A percentile compares a stretch with the other conserved stretches of the same genome.
Evolutionary conservation across 2,888 invertebrate species (phyloP).

Genomic region (Drosophila helvetica): DNA sequence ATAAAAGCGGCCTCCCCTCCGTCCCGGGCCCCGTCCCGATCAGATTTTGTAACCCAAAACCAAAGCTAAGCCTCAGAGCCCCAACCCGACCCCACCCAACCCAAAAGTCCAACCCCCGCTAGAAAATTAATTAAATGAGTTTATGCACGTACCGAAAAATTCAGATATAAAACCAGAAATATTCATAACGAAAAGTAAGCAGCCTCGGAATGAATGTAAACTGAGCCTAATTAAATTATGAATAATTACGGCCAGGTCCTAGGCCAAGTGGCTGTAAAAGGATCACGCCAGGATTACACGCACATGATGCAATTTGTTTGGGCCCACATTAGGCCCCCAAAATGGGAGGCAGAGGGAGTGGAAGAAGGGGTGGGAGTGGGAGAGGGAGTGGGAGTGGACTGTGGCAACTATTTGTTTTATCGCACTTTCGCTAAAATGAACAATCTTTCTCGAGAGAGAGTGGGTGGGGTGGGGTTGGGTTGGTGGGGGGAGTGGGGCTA

Average conservation of each 20-base stretch:
- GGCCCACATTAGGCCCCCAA: conserved; percentile 64
- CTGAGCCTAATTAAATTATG: conserved; percentile 82
- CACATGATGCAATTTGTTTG: conserved; percentile 81
- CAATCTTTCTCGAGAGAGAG: conserved; percentile 58
- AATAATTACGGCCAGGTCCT: conserved; percentile 71
- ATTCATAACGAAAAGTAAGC: conserved; percentile 30
- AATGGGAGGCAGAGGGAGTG: not conserved
- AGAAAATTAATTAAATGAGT: conserved; percentile 78
- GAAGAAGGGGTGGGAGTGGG: too few relatives aligned
- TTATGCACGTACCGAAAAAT: conserved; percentile 80
- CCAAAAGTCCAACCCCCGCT: conserved; percentile 15
- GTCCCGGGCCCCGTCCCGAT: not conserved
- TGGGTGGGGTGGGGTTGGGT: not conserved
- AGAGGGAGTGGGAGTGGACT: conserved; percentile 9
- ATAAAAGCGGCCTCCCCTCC: conserved; percentile 41
- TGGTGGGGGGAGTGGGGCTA: too few relatives aligned
- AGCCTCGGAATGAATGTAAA: conserved; percentile 59
- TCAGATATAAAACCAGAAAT: conserved; percentile 52
- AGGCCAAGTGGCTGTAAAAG: conserved; percentile 55
- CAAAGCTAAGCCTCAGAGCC: conserved; percentile 13
- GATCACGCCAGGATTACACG: conserved; percentile 68
- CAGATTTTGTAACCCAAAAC: conserved; percentile 34
- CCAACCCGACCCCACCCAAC: conserved; percentile 1
- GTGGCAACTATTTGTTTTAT: conserved; percentile 79
- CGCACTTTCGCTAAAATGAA: conserved; percentile 81